Evolutionary conservation across 2,113 vertebrate genomes (phyloP), one percentile per base, ranked within the genome.

Genomic region (Phoxinus phoxinus): DNA sequence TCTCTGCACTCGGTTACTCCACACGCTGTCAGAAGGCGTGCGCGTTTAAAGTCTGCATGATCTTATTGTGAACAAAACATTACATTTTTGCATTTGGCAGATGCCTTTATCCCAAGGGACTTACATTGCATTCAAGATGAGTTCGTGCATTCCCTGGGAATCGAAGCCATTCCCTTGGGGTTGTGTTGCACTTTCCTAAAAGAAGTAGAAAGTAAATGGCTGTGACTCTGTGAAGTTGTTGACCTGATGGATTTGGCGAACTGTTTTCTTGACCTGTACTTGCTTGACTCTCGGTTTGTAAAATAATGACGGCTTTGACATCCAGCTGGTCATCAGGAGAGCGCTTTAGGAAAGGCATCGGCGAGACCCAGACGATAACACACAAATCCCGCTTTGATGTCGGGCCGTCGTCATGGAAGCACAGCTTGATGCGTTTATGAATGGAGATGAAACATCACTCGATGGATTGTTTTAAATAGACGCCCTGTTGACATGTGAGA

Each of bases 391-490:
- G 11, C 65, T 83, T 67, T 79, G 48, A 79, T 75, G 58, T 73
- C 17, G 59, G 41, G 30, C 69, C 25, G 75, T 58, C n/a, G 59
- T 73, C 86, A 27, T 65, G 74, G 25, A 78, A 87, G 71, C 46
- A 23, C 48, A 72, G 67, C 59, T 69, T 41, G 87, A 37, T n/a
- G 58, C 37, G 21, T 75, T 65, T 56, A 46, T 75, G 65, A n/a
- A 67, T 2, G 30, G 37, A 76, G 46, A 69, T 32, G 84, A 78
- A 78, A 72, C 11, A n/a, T 12, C 27, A 46, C 59, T 23, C 46
- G 32, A 63, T 3, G 61, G 79, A 85, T 81, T 75, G 58, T 30
- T 86, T 83, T 71, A 48, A 75, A 80, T 44, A 10, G 77, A 61
- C 56, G 23, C 23, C n/a, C 53, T 61, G 77, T 58, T 56, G 74